phyloP scores from a whole-genome alignment of 2,797 vertebrate species.

The Cirrhinus molitorella region DNA sequence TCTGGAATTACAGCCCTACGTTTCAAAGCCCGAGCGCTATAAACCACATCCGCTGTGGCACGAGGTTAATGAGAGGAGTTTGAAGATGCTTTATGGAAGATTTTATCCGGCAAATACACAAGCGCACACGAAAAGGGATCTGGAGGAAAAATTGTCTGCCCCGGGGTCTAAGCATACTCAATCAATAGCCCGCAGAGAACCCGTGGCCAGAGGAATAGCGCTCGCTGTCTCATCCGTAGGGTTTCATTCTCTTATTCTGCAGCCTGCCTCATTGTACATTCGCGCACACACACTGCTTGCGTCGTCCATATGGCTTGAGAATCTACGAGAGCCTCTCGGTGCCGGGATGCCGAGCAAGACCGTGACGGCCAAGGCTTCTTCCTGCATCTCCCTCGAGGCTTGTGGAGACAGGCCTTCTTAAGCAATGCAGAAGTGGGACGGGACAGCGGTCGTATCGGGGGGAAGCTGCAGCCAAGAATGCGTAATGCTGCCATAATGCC shows the following conservation, averaged over 20 bases:
- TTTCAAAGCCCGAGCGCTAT: constrained; percentile 38
- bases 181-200: constrained; percentile 50
- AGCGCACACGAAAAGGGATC: constrained; percentile 33
- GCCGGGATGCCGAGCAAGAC: background rate
- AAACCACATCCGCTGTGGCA: constrained; percentile 42
- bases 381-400: constrained; percentile 12
- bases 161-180: constrained; percentile 33
- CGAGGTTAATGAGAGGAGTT: constrained; percentile 58
- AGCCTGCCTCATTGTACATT: constrained; percentile 11
- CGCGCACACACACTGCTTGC: background rate
- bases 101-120: constrained; percentile 45
- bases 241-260: constrained; percentile 34
- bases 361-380: constrained; percentile 34
- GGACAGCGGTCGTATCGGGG: constrained; percentile 66
- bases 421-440: constrained; percentile 46
- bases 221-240: constrained; percentile 44
- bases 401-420: constrained; percentile 31
- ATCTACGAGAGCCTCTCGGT: background rate
- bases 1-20: constrained; percentile 37
- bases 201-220: constrained; percentile 29
- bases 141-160: constrained; percentile 28
- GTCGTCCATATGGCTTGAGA: constrained; percentile 39
- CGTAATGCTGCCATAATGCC: constrained; percentile 76
- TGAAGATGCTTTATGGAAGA: constrained; percentile 57
- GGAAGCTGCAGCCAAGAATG: constrained; percentile 69